Percentiles rank a stretch among this genome's conserved stretches.
These are phyloP conservation scores for Calliphora vicina DNA, from an alignment of 1,140 invertebrate species.

Conservation along the genomic window DNA sequence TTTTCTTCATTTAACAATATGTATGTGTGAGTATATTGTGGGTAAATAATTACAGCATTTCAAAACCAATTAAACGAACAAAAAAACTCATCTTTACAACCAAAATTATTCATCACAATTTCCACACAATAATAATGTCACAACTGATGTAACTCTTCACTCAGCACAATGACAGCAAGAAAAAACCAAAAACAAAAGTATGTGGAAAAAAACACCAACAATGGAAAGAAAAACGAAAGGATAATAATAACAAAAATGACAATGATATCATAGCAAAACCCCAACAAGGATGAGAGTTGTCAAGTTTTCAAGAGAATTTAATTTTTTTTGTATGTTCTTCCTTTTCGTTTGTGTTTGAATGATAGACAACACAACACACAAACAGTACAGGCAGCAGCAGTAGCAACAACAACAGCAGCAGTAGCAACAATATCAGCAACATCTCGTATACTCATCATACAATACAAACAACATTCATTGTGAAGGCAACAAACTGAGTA, in stretches of 20 bases:
- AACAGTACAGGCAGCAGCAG: not conserved
- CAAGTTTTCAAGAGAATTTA: not conserved
- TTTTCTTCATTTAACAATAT: no score
- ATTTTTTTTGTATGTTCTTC: not conserved
- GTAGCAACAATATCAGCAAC: not conserved
- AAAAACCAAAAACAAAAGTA: not conserved
- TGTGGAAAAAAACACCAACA: not conserved
- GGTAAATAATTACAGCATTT: not conserved
- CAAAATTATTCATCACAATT: not conserved
- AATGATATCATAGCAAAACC: not conserved
- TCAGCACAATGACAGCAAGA: not conserved
- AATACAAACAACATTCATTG: not conserved
- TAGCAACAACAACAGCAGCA: not conserved
- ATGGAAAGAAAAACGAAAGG: not conserved
- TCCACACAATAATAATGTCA: not conserved
- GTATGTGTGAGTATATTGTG: no score
- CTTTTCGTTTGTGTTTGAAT: not conserved
- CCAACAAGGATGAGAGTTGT: slow-evolving; percentile 12
- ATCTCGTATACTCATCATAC: not conserved
- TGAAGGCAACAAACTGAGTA: not conserved
- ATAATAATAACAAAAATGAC: slow-evolving; percentile 11
- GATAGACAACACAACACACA: not conserved
- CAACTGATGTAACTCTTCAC: not conserved
- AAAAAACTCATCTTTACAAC: not conserved
- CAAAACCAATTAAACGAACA: not conserved